Evolutionary conservation across 2,888 invertebrate species (phyloP).

Genomic region (Drosophila fungiperda): DNA sequence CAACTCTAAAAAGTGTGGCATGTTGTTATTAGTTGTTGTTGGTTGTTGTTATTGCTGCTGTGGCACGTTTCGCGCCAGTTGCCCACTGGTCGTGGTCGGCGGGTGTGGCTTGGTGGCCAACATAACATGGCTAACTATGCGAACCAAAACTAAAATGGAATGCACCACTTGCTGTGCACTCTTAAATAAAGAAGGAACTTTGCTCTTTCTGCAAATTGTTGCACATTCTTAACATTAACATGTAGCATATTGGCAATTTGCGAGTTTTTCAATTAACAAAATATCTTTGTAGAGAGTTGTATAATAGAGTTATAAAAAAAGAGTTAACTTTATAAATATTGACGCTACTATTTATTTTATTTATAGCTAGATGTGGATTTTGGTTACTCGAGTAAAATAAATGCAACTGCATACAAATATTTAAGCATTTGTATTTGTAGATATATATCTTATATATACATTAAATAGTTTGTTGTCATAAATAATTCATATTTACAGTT

Average conservation of each 20-base stretch:
- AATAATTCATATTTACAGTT: background rate
- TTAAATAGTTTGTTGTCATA: background rate
- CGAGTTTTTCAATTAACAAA: background rate
- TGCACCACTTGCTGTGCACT: constrained; percentile 32
- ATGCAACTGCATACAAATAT: constrained; percentile 3
- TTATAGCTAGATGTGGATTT: constrained; percentile 3
- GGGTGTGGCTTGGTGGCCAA: constrained; percentile 58
- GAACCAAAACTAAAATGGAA: constrained; percentile 20
- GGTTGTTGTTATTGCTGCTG: constrained; percentile 22
- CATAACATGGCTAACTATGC: constrained; percentile 44
- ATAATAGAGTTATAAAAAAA: background rate
- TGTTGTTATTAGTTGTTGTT: constrained; percentile 41
- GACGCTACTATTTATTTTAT: background rate
- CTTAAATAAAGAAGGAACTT: constrained; percentile 15
- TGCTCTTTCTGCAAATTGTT: constrained; percentile 49
- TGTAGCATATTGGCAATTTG: background rate
- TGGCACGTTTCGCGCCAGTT: constrained; percentile 57
- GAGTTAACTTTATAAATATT: background rate
- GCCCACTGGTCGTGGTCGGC: constrained; percentile 59
- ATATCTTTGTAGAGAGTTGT: background rate
- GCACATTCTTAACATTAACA: background rate
- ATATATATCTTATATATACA: background rate
- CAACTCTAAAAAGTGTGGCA: constrained; percentile 68
- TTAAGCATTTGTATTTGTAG: background rate
- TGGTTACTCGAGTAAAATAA: background rate